These are phyloP conservation scores for Trichonephila inaurata DNA, from an alignment of 1,140 invertebrate species.

Conservation along the genomic window DNA sequence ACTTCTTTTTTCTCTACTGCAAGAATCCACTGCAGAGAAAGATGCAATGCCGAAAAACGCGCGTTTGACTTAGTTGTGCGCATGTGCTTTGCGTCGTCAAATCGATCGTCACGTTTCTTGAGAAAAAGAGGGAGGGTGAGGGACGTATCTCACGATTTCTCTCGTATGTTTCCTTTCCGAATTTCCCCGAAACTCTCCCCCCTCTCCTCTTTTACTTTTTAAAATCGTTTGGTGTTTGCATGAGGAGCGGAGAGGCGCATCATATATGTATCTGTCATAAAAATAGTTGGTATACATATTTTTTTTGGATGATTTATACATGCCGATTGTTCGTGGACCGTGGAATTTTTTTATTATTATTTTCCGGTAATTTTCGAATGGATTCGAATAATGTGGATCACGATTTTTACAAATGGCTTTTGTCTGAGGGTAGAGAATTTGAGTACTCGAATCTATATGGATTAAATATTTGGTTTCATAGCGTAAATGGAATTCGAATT, in stretches of 20 bases:
- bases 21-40: neutral
- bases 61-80: neutral
- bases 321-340: neutral
- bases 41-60: conserved; percentile 35
- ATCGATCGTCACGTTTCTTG: conserved; percentile 34
- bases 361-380: neutral
- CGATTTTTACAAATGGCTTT: neutral
- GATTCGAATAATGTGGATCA: neutral
- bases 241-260: neutral
- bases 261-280: conserved; percentile 1
- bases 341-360: neutral
- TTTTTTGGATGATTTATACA: neutral
- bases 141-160: neutral
- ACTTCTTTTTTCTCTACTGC: neutral
- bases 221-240: neutral
- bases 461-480: too few species aligned
- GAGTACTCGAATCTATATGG: too few species aligned
- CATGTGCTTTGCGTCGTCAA: neutral
- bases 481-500: too few species aligned
- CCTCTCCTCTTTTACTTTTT: neutral
- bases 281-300: neutral
- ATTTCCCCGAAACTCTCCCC: neutral
- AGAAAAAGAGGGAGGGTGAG: neutral
- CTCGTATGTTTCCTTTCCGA: neutral
- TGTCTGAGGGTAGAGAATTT: neutral